Evolutionary conservation across 2,888 invertebrate species (phyloP).

Genomic region (Eupsilia transversa): DNA sequence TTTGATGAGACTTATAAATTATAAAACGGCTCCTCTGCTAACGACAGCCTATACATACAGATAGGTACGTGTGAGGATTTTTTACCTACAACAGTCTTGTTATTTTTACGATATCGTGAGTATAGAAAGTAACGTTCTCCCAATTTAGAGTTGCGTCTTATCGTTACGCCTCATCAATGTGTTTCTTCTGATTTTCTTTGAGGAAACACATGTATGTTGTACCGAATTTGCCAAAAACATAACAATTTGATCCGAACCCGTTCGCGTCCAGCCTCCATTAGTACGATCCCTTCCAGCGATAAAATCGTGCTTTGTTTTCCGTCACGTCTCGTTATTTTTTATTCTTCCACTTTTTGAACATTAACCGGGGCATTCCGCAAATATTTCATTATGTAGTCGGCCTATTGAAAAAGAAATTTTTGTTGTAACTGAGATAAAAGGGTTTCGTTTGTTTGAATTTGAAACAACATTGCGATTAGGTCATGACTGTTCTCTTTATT

Average conservation of each 20-base stretch:
- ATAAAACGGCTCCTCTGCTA: neutral
- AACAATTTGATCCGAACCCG: slow-evolving; percentile 72
- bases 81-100: slow-evolving; percentile 16
- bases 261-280: slow-evolving; percentile 81
- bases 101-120: slow-evolving; percentile 21
- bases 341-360: slow-evolving; percentile 80
- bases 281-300: slow-evolving; percentile 84
- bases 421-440: slow-evolving; percentile 80
- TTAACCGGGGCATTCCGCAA: slow-evolving; percentile 82
- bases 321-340: slow-evolving; percentile 87
- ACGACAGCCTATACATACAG: neutral
- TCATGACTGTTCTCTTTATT: slow-evolving; percentile 78
- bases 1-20: neutral
- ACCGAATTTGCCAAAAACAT: slow-evolving; percentile 67
- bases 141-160: slow-evolving; percentile 23
- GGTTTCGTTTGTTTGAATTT: slow-evolving; percentile 81
- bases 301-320: slow-evolving; percentile 87
- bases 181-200: slow-evolving; percentile 36
- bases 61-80: neutral
- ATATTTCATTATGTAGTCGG: slow-evolving; percentile 83
- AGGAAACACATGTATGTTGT: slow-evolving; percentile 28
- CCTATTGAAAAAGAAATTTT: slow-evolving; percentile 80
- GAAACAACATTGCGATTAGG: slow-evolving; percentile 78
- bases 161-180: slow-evolving; percentile 23
- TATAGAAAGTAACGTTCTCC: slow-evolving; percentile 36